These are phyloP conservation scores for Hippoglossus hippoglossus DNA, from an alignment of 2,797 vertebrate genomes.

Conservation along the genomic window DNA sequence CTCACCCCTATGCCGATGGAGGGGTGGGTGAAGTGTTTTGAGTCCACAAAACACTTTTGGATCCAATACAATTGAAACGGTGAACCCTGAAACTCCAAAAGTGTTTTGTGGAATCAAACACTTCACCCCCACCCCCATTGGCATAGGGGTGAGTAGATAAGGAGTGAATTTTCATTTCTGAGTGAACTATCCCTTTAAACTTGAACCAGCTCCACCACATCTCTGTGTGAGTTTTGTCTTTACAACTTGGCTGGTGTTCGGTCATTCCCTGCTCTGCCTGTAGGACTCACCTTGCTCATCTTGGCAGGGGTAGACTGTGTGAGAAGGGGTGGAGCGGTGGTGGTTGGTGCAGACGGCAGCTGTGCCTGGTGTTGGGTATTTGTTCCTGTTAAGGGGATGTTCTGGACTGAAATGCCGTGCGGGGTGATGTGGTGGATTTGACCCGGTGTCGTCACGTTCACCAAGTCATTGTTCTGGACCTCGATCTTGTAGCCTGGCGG, in stretches of 20 bases:
- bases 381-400: constrained; percentile 86
- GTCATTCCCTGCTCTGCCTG: neutral
- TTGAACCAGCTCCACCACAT: neutral
- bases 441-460: constrained; percentile 97
- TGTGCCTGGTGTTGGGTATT: constrained; percentile 62
- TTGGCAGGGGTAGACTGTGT: constrained; percentile 94
- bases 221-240: neutral
- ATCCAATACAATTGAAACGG: no score
- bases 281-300: constrained; percentile 90
- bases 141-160: no score
- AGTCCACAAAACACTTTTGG: no score
- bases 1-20: no score
- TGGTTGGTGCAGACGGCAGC: constrained; percentile 74
- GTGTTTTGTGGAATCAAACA: no score
- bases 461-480: constrained; percentile 97
- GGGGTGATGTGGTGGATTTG: constrained; percentile 99
- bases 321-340: constrained; percentile 87
- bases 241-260: neutral
- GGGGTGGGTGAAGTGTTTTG: no score
- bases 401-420: constrained; percentile 94
- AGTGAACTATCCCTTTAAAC: no score
- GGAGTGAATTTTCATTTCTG: no score
- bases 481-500: constrained; percentile 99
- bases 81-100: no score
- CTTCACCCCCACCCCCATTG: no score